These are phyloP conservation scores for Drosophila suzukii DNA, from an alignment of 1,140 invertebrate genomes.

Conservation along the genomic window DNA sequence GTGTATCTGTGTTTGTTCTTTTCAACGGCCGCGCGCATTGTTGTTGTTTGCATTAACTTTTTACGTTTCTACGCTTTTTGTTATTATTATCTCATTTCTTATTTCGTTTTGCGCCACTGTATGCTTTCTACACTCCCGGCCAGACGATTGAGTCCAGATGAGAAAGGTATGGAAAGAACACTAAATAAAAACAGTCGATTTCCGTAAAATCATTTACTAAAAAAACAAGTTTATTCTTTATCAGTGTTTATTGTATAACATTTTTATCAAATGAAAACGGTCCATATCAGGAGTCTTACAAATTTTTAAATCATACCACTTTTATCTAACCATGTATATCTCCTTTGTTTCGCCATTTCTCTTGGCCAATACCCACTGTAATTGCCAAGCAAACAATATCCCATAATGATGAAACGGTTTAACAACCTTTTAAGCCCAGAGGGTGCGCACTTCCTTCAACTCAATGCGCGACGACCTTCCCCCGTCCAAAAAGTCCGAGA, in stretches of 20 bases:
- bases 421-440: conserved; percentile 29
- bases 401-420: conserved; percentile 28
- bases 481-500: conserved; percentile 34
- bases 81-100: conserved; percentile 81
- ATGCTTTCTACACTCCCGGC: conserved; percentile 44
- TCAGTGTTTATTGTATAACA: too few species aligned
- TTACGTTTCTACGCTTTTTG: conserved; percentile 66
- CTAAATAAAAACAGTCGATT: not conserved
- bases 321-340: not conserved
- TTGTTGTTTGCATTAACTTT: conserved; percentile 63
- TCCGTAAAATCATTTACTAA: too few species aligned
- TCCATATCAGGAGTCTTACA: too few species aligned
- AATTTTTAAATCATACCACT: not conserved
- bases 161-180: not conserved
- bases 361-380: conserved; percentile 3
- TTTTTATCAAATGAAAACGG: too few species aligned
- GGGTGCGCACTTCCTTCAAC: conserved; percentile 46
- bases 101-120: conserved; percentile 42
- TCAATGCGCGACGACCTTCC: conserved; percentile 33
- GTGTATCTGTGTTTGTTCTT: conserved; percentile 60
- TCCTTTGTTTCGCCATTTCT: not conserved
- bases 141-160: not conserved
- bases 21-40: conserved; percentile 56
- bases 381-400: conserved; percentile 8
- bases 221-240: too few species aligned